Conservation (phyloP, 2,888 invertebrate species). For the Cosmopolites sordidus region DNA sequence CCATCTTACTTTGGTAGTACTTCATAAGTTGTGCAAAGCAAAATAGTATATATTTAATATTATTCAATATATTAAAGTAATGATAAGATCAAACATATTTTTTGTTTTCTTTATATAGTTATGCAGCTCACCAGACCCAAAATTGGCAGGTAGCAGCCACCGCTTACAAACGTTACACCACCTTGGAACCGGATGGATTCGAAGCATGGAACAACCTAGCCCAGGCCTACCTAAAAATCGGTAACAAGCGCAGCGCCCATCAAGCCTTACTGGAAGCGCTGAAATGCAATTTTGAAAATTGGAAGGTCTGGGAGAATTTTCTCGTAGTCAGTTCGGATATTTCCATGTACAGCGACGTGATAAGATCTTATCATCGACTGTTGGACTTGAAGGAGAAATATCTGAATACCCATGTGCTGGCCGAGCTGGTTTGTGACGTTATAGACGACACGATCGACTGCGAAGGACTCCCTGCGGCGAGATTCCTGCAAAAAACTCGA, state of each 20-base stretch:
- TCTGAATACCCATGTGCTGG: slow-evolving; percentile 70
- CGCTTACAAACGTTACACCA: slow-evolving; percentile 80
- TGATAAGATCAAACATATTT: too few species aligned
- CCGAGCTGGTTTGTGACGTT: slow-evolving; percentile 68
- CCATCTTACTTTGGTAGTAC: too few species aligned
- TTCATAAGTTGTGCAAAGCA: too few species aligned
- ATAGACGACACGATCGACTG: slow-evolving; percentile 59
- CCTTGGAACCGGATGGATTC: slow-evolving; percentile 82
- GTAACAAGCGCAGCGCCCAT: slow-evolving; percentile 82
- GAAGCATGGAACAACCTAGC: slow-evolving; percentile 99
- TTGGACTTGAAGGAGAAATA: slow-evolving; percentile 80
- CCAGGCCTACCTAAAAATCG: slow-evolving; percentile 83
- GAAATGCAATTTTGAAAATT: slow-evolving; percentile 88
- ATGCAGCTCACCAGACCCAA: slow-evolving; percentile 72
- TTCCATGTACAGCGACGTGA: slow-evolving; percentile 78
- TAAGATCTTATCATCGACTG: slow-evolving; percentile 73
- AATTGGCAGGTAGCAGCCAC: slow-evolving; percentile 79
- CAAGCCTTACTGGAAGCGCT: slow-evolving; percentile 82
- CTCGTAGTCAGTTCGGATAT: slow-evolving; percentile 84
- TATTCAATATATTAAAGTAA: too few species aligned
- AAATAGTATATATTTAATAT: too few species aligned
- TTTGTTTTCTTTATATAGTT: slow-evolving; percentile 41
- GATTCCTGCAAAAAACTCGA: slow-evolving; percentile 41
- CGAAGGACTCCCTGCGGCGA: slow-evolving; percentile 52
- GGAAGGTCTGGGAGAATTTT: slow-evolving; percentile 95